Percentiles rank a stretch among this genome's conserved stretches.
Conservation (phyloP, 1,140 invertebrate species). For the Asobara japonica region DNA sequence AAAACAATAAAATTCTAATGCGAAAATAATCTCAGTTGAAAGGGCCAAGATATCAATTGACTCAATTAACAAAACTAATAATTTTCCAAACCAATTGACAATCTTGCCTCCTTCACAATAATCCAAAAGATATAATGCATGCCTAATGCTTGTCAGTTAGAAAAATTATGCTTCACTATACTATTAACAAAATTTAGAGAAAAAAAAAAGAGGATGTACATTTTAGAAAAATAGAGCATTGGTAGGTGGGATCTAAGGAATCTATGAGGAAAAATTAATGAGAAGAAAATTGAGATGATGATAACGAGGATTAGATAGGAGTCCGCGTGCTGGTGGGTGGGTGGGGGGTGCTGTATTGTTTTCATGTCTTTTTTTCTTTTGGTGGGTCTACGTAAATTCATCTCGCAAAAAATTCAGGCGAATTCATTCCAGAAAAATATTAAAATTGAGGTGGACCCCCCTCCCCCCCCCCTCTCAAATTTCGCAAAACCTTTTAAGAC, state of each 20-base stretch:
- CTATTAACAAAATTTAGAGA: constrained; percentile 48
- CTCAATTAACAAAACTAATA: neutral
- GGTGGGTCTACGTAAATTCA: too few relatives aligned
- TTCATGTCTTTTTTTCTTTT: too few relatives aligned
- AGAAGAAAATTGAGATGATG: constrained; percentile 25
- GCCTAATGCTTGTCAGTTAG: constrained; percentile 42
- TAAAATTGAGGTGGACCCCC: too few relatives aligned
- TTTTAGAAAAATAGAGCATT: constrained; percentile 62
- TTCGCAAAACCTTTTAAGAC: too few relatives aligned
- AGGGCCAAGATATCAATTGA: neutral
- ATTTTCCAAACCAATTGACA: neutral
- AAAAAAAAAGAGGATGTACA: constrained; percentile 45
- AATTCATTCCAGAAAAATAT: too few relatives aligned
- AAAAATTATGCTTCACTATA: constrained; percentile 39
- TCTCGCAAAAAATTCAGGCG: constrained; percentile 7
- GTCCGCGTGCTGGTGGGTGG: constrained; percentile 28
- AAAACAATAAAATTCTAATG: neutral
- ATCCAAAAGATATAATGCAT: constrained; percentile 35
- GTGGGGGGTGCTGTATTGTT: neutral
- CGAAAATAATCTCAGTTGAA: neutral
- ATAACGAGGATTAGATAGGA: constrained; percentile 17
- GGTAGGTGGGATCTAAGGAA: constrained; percentile 66
- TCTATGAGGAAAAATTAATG: constrained; percentile 34
- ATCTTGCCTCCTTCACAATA: constrained; percentile 23
- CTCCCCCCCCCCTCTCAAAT: too few relatives aligned